Percentiles rank a stretch among this genome's conserved stretches.
phyloP scores from a whole-genome alignment of 2,888 invertebrate species.

The Tetrapedia diversipes region DNA sequence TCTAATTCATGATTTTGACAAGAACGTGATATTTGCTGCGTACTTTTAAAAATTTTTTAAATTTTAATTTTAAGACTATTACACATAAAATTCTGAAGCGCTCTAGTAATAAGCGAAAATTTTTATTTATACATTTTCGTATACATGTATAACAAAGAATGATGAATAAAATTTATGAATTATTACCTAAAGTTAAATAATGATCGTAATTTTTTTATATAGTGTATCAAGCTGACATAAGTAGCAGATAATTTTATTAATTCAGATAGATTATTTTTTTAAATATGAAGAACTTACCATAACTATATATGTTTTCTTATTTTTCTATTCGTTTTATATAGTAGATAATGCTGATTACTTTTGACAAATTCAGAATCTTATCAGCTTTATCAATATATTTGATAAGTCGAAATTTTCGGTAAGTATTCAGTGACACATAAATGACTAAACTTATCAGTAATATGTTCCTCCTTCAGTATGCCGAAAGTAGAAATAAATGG shows the following conservation, averaged over 20 bases:
- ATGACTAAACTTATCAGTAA: neutral
- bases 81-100: neutral
- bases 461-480: slow-evolving; percentile 24
- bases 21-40: too few relatives aligned
- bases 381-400: slow-evolving; percentile 39
- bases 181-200: neutral
- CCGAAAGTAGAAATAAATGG: slow-evolving; percentile 5
- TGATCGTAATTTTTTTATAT: neutral
- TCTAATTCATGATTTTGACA: too few relatives aligned
- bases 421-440: slow-evolving; percentile 20
- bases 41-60: neutral
- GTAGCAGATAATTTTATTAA: neutral
- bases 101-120: neutral
- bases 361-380: slow-evolving; percentile 48
- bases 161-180: too few relatives aligned
- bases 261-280: neutral
- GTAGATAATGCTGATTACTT: slow-evolving; percentile 21
- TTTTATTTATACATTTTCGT: neutral
- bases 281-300: neutral
- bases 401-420: slow-evolving; percentile 42
- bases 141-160: neutral
- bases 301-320: neutral
- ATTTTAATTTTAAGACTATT: too few relatives aligned
- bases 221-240: neutral
- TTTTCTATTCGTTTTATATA: neutral